phyloP scores from a whole-genome alignment of 2,113 vertebrate species.

The Albula glossodonta region DNA sequence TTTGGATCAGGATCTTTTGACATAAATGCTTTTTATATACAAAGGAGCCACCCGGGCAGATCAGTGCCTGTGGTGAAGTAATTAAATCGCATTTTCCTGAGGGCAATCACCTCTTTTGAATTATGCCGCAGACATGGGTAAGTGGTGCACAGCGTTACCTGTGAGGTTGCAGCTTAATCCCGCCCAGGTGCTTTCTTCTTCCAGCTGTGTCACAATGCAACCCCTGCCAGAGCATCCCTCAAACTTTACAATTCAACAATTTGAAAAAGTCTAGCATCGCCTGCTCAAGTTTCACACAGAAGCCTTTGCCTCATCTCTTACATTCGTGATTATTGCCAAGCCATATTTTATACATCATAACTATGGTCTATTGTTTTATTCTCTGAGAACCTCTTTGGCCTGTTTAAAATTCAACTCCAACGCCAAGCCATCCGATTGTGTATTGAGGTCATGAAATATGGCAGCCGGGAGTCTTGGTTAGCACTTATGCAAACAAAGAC shows the following conservation, averaged over 20 bases:
- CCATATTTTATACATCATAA: neutral
- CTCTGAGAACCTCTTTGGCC: neutral
- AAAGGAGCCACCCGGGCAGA: neutral
- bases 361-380: neutral
- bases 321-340: too few relatives aligned
- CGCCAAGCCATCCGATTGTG: neutral
- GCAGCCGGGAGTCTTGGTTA: neutral
- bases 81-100: neutral
- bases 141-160: too few relatives aligned
- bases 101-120: neutral
- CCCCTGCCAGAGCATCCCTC: too few relatives aligned
- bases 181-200: too few relatives aligned
- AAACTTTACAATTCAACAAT: too few relatives aligned
- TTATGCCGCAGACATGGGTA: too few relatives aligned
- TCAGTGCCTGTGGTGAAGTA: neutral
- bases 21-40: neutral
- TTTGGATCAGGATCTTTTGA: neutral
- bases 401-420: neutral
- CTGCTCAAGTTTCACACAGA: too few relatives aligned
- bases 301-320: too few relatives aligned
- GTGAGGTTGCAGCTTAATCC: too few relatives aligned
- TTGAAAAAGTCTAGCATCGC: too few relatives aligned
- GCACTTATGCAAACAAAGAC: slow-evolving; percentile 9
- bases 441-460: neutral
- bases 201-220: too few relatives aligned